These are phyloP conservation scores for Keiferia lycopersicella DNA, from an alignment of 2,888 invertebrate genomes.

Conservation along the genomic window DNA sequence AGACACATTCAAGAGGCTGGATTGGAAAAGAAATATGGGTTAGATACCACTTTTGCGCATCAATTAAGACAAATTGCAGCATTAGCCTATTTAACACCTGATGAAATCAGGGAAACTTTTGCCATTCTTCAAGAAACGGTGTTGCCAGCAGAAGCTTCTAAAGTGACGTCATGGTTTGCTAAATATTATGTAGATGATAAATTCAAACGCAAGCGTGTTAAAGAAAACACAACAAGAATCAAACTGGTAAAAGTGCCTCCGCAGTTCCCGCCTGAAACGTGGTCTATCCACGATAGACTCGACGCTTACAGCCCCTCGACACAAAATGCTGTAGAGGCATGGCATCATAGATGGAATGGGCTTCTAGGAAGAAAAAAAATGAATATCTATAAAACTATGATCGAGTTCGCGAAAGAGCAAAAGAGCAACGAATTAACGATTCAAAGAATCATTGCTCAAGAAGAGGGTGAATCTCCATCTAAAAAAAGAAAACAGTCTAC, in stretches of 20 bases:
- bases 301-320: not conserved
- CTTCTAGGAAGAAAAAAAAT: conserved; percentile 21
- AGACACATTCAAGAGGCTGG: too few species aligned
- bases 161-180: conserved; percentile 4
- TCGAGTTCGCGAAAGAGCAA: conserved; percentile 25
- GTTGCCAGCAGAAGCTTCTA: not conserved
- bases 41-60: too few species aligned
- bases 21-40: too few species aligned
- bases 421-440: conserved; percentile 17
- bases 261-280: conserved; percentile 14
- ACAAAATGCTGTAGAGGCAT: conserved; percentile 17
- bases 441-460: conserved; percentile 9
- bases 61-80: too few species aligned
- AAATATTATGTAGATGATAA: not conserved
- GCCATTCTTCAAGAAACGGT: not conserved
- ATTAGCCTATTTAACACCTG: too few species aligned
- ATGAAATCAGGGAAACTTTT: not conserved
- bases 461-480: not conserved
- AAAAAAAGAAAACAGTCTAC: not conserved
- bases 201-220: not conserved
- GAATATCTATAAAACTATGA: conserved; percentile 22
- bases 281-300: conserved; percentile 13
- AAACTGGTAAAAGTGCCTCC: not conserved
- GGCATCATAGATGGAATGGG: conserved; percentile 24
- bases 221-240: not conserved